These are phyloP conservation scores for Macrosteles quadrilineatus DNA, from an alignment of 1,140 invertebrate genomes.

Conservation along the genomic window DNA sequence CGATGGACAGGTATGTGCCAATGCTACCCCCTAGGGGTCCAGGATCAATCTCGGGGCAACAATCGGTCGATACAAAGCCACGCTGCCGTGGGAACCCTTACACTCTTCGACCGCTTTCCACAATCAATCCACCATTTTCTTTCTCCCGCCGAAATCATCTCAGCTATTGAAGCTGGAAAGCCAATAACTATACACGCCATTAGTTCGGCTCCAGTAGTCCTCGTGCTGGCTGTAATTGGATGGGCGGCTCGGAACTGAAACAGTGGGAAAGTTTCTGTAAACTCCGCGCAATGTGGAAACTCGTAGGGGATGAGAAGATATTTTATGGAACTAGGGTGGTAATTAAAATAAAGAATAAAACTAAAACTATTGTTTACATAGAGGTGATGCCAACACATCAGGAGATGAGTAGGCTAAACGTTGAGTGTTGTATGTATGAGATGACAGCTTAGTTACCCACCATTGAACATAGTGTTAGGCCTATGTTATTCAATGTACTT, in stretches of 20 bases:
- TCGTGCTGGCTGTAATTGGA: not conserved
- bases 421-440: no score
- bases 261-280: not conserved
- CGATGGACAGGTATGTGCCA: not conserved
- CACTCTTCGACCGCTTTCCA: constrained; percentile 1
- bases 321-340: no score
- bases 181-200: constrained; percentile 21
- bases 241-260: not conserved
- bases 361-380: no score
- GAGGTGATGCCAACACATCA: no score
- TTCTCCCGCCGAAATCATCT: constrained; percentile 9
- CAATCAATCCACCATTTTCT: constrained; percentile 21
- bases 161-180: constrained; percentile 18
- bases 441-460: no score
- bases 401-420: no score
- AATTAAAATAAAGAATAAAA: no score
- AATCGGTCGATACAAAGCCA: not conserved
- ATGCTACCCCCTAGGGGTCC: not conserved
- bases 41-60: not conserved
- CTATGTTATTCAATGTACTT: no score
- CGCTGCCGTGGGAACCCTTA: constrained; percentile 7
- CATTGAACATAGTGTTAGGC: no score
- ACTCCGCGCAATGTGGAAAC: no score
- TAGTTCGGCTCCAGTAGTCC: not conserved
- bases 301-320: no score